phyloP scores from a whole-genome alignment of 2,888 invertebrate species.

The Tetheella fluctuosa region DNA sequence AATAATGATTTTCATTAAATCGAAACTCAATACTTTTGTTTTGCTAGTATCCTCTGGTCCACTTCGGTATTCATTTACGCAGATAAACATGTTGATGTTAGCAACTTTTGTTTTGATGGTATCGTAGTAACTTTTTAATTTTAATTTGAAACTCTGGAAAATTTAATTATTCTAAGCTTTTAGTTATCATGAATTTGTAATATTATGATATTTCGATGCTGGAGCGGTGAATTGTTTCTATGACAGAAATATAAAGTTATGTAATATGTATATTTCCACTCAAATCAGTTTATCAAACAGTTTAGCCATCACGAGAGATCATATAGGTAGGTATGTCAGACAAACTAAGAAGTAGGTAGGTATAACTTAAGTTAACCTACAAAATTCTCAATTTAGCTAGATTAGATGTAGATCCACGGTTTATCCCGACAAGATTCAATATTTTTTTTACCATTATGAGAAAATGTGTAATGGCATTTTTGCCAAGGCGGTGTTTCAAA shows the following conservation, averaged over 20 bases:
- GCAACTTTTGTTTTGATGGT: not conserved
- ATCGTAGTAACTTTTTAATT: not conserved
- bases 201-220: not conserved
- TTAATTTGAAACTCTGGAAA: not conserved
- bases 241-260: too few species aligned
- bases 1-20: not conserved
- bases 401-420: not conserved
- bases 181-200: not conserved
- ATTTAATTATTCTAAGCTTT: constrained; percentile 1
- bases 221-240: not conserved
- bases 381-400: not conserved
- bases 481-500: constrained; percentile 17
- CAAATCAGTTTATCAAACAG: too few species aligned
- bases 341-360: too few species aligned
- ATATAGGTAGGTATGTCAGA: too few species aligned
- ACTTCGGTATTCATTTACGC: constrained; percentile 4
- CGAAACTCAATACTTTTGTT: constrained; percentile 7
- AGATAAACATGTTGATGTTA: constrained; percentile 9
- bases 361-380: not conserved
- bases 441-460: not conserved
- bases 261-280: not conserved
- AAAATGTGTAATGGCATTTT: constrained; percentile 11
- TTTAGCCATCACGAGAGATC: too few species aligned
- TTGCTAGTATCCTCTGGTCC: not conserved
- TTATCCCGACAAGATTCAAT: constrained; percentile 9